Percentiles rank a stretch among this genome's conserved stretches.
phyloP scores from a whole-genome alignment of 2,113 vertebrate species.

The Marcusenius ussheri region DNA sequence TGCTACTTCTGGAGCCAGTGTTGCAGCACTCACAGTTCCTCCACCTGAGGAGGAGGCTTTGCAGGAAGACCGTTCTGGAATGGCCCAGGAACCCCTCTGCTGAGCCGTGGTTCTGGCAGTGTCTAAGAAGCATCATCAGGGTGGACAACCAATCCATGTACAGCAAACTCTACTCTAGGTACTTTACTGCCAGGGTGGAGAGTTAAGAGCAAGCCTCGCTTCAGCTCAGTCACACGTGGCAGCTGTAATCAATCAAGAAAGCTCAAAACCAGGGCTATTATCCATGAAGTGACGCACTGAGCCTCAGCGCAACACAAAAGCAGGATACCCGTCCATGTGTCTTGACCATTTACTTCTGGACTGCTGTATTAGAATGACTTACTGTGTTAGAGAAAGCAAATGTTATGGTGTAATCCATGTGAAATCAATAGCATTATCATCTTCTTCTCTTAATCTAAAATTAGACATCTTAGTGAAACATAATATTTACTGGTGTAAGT shows the following conservation, averaged over 20 bases:
- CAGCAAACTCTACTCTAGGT: constrained; percentile 57
- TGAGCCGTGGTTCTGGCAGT: constrained; percentile 70
- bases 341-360: background rate
- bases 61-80: constrained; percentile 65
- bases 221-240: background rate
- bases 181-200: constrained; percentile 43
- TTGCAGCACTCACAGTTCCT: constrained; percentile 72
- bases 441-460: background rate
- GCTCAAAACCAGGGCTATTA: background rate
- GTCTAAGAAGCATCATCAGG: constrained; percentile 54
- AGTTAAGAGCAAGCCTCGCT: background rate
- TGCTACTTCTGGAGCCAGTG: constrained; percentile 73
- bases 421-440: background rate
- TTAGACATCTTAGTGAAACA: background rate
- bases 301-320: background rate
- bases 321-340: background rate
- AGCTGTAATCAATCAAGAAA: background rate
- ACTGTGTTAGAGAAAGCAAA: background rate
- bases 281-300: background rate
- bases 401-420: background rate
- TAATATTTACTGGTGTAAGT: background rate
- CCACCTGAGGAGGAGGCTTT: constrained; percentile 62
- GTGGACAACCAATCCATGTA: constrained; percentile 61
- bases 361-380: background rate
- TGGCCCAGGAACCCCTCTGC: constrained; percentile 70